These are phyloP conservation scores for Amia ocellicauda DNA, from an alignment of 2,113 vertebrate genomes.

Conservation along the genomic window DNA sequence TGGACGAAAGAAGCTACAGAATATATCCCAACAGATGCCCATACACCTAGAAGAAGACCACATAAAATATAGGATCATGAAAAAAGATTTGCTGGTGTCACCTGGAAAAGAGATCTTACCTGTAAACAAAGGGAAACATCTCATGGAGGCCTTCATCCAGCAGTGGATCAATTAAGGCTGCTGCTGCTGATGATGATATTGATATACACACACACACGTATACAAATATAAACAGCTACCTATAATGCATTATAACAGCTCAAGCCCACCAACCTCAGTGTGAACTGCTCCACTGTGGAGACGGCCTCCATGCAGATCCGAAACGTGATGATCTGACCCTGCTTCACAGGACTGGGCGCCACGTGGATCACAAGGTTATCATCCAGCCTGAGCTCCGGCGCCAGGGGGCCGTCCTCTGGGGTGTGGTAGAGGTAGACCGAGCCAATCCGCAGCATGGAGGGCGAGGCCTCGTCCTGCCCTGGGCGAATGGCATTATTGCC, in stretches of 20 bases:
- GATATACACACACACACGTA: too few relatives aligned
- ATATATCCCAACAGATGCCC: too few relatives aligned
- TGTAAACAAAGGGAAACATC: too few relatives aligned
- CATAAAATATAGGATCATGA: too few relatives aligned
- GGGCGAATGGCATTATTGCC: conserved; percentile 57
- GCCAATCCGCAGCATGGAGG: conserved; percentile 71
- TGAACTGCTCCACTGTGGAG: conserved; percentile 76
- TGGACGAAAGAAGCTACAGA: too few relatives aligned
- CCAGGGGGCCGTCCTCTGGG: conserved; percentile 59
- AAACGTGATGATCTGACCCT: conserved; percentile 81
- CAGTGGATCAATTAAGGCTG: too few relatives aligned
- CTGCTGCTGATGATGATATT: too few relatives aligned
- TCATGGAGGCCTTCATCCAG: too few relatives aligned
- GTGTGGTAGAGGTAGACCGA: conserved; percentile 74
- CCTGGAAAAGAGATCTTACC: too few relatives aligned
- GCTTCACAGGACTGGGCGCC: conserved; percentile 77
- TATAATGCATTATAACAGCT: not conserved
- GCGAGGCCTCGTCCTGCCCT: conserved; percentile 61
- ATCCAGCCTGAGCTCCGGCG: conserved; percentile 73
- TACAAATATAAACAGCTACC: too few relatives aligned
- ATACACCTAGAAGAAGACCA: too few relatives aligned
- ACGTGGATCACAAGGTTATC: conserved; percentile 75
- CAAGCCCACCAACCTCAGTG: conserved; percentile 68
- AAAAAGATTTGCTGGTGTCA: too few relatives aligned
- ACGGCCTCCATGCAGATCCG: conserved; percentile 72